A percentile compares a stretch with the other conserved stretches of the same genome.
phyloP scores from a whole-genome alignment of 1,140 invertebrate species.

The Asobara japonica region DNA sequence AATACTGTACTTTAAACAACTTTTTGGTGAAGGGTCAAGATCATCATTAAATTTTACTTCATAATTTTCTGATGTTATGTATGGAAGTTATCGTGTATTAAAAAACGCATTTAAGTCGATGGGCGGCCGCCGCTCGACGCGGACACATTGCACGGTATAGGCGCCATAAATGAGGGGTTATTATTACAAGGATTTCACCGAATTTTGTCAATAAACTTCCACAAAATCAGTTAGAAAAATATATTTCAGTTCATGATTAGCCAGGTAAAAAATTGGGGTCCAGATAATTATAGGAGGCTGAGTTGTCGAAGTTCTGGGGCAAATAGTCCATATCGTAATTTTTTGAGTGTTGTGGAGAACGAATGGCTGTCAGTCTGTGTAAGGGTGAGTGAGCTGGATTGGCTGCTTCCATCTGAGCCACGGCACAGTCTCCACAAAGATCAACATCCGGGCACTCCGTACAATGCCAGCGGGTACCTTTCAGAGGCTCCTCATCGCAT shows the following conservation, averaged over 20 bases:
- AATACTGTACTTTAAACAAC: too few relatives aligned
- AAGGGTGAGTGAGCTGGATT: slow-evolving; percentile 44
- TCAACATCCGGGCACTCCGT: slow-evolving; percentile 67
- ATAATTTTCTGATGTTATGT: too few relatives aligned
- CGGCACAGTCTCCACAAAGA: slow-evolving; percentile 67
- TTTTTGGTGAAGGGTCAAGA: too few relatives aligned
- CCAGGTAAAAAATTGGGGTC: slow-evolving; percentile 67
- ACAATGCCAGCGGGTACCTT: slow-evolving; percentile 79
- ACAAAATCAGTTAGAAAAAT: slow-evolving; percentile 2
- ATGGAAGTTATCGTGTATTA: too few relatives aligned
- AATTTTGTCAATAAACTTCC: too few relatives aligned
- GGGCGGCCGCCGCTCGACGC: too few relatives aligned
- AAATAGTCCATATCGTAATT: slow-evolving; percentile 63
- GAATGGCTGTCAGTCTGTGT: slow-evolving; percentile 56
- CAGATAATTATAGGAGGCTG: slow-evolving; percentile 64
- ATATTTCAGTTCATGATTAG: slow-evolving; percentile 34
- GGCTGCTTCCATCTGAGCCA: slow-evolving; percentile 57
- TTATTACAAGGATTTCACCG: too few relatives aligned
- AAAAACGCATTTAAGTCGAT: too few relatives aligned
- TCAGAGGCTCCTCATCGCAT: slow-evolving; percentile 75
- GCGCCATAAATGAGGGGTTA: too few relatives aligned
- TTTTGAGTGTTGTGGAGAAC: slow-evolving; percentile 45
- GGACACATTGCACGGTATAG: too few relatives aligned
- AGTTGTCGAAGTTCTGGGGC: slow-evolving; percentile 58
- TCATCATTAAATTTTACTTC: too few relatives aligned